Evolutionary conservation across 2,113 vertebrate genomes (phyloP).

Genomic region (Mastomys coucha): DNA sequence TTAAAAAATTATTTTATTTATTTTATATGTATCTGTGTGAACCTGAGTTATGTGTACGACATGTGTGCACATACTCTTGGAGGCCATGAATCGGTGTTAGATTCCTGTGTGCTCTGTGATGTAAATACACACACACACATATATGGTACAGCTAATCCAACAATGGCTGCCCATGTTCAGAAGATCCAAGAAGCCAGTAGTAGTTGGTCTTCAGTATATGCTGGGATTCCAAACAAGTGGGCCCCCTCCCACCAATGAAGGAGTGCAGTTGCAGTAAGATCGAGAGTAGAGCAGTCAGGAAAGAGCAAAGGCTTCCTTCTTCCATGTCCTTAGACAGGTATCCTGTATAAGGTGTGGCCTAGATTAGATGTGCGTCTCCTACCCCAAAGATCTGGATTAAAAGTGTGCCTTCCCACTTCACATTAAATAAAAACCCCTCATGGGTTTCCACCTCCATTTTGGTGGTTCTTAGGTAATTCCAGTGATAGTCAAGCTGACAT

Average conservation of each 20-base stretch:
- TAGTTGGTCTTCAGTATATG: not conserved
- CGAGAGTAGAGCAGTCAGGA: not conserved
- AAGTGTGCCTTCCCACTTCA: not conserved
- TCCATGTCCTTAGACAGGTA: too few relatives aligned
- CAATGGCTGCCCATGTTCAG: not conserved
- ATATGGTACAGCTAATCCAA: not conserved
- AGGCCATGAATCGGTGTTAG: not conserved
- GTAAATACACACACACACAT: not conserved
- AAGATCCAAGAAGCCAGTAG: too few relatives aligned
- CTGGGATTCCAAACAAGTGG: not conserved
- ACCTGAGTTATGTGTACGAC: not conserved
- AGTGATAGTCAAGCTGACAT: not conserved
- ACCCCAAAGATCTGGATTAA: not conserved
- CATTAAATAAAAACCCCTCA: not conserved
- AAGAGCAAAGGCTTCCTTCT: not conserved
- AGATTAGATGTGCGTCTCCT: not conserved
- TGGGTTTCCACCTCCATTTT: not conserved
- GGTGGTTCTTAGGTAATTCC: not conserved
- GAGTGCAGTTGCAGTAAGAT: not conserved
- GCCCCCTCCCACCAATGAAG: not conserved
- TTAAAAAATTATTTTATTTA: not conserved
- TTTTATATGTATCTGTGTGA: not conserved
- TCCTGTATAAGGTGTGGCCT: not conserved
- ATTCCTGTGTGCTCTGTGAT: not conserved
- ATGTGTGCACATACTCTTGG: not conserved